Base-by-base conservation (phyloP, 1,140 invertebrate genomes). In the Dreissena rostriformis region DNA sequence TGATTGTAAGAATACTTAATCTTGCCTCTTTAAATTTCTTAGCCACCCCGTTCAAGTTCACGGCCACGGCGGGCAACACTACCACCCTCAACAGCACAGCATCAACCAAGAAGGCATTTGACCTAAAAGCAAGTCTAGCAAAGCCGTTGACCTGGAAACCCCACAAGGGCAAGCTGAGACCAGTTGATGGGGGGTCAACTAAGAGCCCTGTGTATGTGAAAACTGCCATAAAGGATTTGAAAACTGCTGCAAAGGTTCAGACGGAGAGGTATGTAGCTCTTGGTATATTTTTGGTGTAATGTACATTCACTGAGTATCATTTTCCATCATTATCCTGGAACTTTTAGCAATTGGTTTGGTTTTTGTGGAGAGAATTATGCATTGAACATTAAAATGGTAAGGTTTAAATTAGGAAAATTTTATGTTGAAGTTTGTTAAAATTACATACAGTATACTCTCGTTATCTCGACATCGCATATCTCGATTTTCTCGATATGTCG, bases 91-190 rank as follows among this genome's bases (percentile, higher is more conserved):
- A 89, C 73, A 74, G 28, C 51, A 84, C 84, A 15, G 51, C 71
- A 22, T 87, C 88, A 7, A 79, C 86, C 0, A 88, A 85, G 70
- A 91, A 90, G 73, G 63, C 78, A 12, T 93, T 92, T 89, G 91
- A 92, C 65, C 77, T 92, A 22, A 90, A 91, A 71, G 91, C 91
- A 11, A 92, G 91, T 88, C 86, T 92, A n/a, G 87, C 91, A 29
- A 81, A 86, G 70, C 91, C 90, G 26, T 81, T 92, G 19, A 89
- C 90, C 26, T 93, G 91, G 91, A 93, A 90, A 70, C 66, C 89
- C 10, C 90, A 92, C 84, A 91, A 88, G 61, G 91, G 91, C 22
- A 92, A 91, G 80, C 86, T 92, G 72, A 89, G 91, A 82, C 88
- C 90, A 12, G 10, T 91, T 6, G 87, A 88, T 22, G 66, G 67